Evolutionary conservation across 2,113 vertebrate species (phyloP).

Genomic region (Bungarus multicinctus): DNA sequence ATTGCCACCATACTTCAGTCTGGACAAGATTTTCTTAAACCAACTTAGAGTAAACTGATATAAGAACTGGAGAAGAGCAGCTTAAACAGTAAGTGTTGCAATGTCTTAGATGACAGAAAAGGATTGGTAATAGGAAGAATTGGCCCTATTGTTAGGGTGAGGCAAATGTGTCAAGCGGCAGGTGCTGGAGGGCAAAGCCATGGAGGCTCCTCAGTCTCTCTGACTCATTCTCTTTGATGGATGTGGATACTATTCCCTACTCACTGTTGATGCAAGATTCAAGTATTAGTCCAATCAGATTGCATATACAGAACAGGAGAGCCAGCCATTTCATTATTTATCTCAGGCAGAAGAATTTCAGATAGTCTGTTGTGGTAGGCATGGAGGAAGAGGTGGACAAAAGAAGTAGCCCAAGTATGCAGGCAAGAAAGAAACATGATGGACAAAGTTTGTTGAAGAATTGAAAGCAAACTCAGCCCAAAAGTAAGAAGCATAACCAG

Average conservation of each 20-base stretch:
- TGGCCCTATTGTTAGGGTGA: background rate
- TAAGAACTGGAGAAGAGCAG: background rate
- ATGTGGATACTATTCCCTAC: background rate
- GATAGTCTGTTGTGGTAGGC: background rate
- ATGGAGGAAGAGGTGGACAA: background rate
- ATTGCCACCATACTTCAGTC: background rate
- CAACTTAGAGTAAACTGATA: background rate
- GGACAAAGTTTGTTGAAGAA: background rate
- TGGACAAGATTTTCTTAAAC: background rate
- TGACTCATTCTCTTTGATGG: background rate
- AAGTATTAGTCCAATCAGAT: background rate
- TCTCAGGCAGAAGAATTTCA: background rate
- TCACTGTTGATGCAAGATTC: background rate
- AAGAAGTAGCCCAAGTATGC: background rate
- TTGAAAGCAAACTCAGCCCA: background rate
- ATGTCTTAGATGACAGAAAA: background rate
- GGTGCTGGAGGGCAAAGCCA: background rate
- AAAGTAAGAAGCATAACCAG: background rate
- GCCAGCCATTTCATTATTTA: background rate
- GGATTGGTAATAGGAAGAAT: background rate
- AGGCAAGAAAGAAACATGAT: background rate
- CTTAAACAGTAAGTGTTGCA: background rate
- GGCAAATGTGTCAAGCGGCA: background rate
- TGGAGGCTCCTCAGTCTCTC: background rate
- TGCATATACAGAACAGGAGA: background rate